Conservation (phyloP, 2,888 invertebrate species). For the Physocephala rufipes region DNA sequence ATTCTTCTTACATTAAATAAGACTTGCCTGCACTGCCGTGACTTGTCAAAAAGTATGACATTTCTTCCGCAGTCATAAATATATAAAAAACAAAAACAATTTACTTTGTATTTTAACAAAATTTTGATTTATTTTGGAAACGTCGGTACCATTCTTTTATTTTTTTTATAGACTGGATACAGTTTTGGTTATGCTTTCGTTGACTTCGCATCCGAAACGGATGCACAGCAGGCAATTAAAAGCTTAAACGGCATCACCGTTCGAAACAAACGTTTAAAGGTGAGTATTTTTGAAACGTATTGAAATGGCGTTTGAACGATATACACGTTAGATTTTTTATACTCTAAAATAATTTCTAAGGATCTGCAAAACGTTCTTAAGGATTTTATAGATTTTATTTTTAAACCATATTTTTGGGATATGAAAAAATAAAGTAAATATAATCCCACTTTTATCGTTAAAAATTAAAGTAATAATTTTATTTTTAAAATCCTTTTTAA, state of each 20-base stretch:
- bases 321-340: too few species aligned
- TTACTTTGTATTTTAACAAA: neutral
- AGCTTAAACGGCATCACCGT: constrained; percentile 87
- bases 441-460: neutral
- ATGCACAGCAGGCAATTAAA: constrained; percentile 86
- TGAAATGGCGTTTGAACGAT: too few species aligned
- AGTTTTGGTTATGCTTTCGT: constrained; percentile 97
- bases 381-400: neutral
- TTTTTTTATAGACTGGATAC: constrained; percentile 83
- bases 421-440: neutral
- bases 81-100: constrained; percentile 14
- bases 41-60: constrained; percentile 32
- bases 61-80: constrained; percentile 16
- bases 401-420: neutral
- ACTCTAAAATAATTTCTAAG: too few species aligned
- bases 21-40: constrained; percentile 11
- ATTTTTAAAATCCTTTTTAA: too few species aligned
- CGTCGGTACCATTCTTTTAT: neutral
- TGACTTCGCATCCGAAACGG: constrained; percentile 85
- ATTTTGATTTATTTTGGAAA: constrained; percentile 9
- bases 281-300: constrained; percentile 54
- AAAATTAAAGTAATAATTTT: too few species aligned
- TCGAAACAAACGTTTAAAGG: constrained; percentile 91
- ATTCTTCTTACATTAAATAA: too few species aligned
- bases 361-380: neutral